These are phyloP conservation scores for Opisthocomus hoazin DNA, from an alignment of 2,113 vertebrate species.

Conservation along the genomic window DNA sequence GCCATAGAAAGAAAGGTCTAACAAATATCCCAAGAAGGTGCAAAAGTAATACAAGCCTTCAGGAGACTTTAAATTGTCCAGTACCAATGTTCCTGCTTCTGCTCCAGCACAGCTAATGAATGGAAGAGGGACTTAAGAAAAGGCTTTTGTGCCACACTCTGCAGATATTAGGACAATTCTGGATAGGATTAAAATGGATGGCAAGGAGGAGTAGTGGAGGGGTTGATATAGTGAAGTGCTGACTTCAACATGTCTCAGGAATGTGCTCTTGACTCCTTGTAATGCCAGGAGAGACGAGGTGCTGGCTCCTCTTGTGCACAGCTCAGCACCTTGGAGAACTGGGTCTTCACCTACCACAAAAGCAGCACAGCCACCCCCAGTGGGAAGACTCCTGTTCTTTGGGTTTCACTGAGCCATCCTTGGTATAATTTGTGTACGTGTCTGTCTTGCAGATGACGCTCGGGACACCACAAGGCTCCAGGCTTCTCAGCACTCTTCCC, in stretches of 20 bases:
- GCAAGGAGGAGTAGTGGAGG: background rate
- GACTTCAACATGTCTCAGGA: background rate
- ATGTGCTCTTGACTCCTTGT: background rate
- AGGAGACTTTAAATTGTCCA: background rate
- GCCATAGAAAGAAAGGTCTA: background rate
- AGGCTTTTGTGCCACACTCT: background rate
- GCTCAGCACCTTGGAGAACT: background rate
- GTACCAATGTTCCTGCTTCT: background rate
- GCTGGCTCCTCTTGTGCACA: background rate
- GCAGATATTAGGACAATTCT: background rate
- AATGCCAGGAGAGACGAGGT: background rate
- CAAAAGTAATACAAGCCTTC: background rate
- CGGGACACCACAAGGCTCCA: rapidly evolving
- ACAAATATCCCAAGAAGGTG: background rate
- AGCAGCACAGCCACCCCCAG: background rate
- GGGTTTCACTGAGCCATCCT: background rate
- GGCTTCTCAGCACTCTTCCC: background rate
- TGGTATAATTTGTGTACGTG: background rate
- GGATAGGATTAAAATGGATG: background rate
- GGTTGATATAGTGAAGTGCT: background rate
- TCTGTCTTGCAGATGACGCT: background rate
- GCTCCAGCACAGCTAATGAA: background rate
- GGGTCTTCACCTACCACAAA: background rate
- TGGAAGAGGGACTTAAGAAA: background rate
- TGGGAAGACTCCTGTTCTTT: background rate